Base-by-base conservation (phyloP, 2,797 vertebrate genomes). In the Tamandua tetradactyla region DNA sequence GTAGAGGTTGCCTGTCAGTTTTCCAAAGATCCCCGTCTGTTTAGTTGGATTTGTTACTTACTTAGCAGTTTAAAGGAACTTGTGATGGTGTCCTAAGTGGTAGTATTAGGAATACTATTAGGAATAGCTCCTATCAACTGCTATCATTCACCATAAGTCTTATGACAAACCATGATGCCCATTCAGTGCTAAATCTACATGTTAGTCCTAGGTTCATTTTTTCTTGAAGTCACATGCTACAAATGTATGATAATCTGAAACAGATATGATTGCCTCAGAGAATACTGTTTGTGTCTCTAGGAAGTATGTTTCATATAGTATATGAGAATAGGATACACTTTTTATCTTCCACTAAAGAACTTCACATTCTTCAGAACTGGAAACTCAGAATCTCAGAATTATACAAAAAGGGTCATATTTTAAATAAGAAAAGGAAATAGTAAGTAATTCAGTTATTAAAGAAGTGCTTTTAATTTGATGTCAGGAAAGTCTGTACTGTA, bases 381-480 rank as follows among this genome's bases (percentile, higher is more conserved):
- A 94, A 91, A 86, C n/a, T 92, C 20, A 47, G 44, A 87, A 71
- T 92, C n/a, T n/a, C n/a, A 66, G 15, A 85, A 71, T 92, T 92
- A 47, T 37, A 13, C 0, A 55, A 71, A 72, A 72, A 47, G 25
- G 27, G 37, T 88, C 42, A 88, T 75, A 72, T 64, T 87, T 93
- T 85, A 92, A 83, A 82, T 75, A 82, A 66, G 7, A 62, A 90
- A 93, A 71, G 27, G 18, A 91, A 1, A 87, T 59, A 79, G 35
- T 95, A 11, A 30, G 61, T 12, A 20, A 12, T 72, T 78, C 64
- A 32, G 80, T 74, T 68, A 59, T 49, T 78, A 18, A 68, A 20
- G 66, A 32, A 69, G 18, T 20, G 7, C 30, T 55, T 80, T 92
- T 83, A 71, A 91, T 84, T 82, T 47, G 10, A 64, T 88, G 47